These are phyloP conservation scores for Brachystomella parvula DNA, from an alignment of 1,140 invertebrate genomes.

Conservation along the genomic window DNA sequence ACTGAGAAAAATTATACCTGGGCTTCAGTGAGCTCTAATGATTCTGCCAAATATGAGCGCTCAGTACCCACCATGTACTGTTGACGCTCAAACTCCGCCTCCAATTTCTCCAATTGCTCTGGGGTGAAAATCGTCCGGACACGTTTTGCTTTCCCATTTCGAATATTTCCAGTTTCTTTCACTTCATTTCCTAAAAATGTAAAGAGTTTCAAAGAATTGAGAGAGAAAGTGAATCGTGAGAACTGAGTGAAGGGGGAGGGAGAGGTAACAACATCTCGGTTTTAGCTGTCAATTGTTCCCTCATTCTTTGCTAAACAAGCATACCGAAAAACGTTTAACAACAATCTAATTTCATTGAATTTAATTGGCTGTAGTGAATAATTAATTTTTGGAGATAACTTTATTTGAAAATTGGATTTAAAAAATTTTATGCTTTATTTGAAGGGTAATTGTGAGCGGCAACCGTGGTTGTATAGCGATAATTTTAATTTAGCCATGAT, in stretches of 20 bases:
- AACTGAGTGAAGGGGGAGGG: neutral
- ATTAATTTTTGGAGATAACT: too few species aligned
- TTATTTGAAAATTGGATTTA: too few species aligned
- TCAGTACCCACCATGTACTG: constrained; percentile 95
- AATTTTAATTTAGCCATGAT: too few species aligned
- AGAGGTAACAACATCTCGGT: neutral
- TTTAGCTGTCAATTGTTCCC: too few species aligned
- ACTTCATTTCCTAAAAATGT: constrained; percentile 13
- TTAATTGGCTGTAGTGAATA: too few species aligned
- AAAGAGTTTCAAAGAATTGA: constrained; percentile 3
- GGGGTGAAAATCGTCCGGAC: constrained; percentile 90
- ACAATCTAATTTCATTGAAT: too few species aligned
- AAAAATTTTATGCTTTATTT: too few species aligned
- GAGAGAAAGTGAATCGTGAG: neutral
- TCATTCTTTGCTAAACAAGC: too few species aligned
- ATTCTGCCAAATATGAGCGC: constrained; percentile 75
- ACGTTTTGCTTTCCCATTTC: constrained; percentile 45
- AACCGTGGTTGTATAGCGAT: too few species aligned
- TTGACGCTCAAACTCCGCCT: constrained; percentile 83
- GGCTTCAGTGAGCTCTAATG: constrained; percentile 79
- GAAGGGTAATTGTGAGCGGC: too few species aligned
- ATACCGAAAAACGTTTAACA: too few species aligned
- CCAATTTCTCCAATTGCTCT: constrained; percentile 80
- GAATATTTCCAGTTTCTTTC: neutral
- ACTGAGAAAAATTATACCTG: constrained; percentile 51